phyloP scores from a whole-genome alignment of 2,797 vertebrate genomes.

The Cichlasoma orientale region DNA sequence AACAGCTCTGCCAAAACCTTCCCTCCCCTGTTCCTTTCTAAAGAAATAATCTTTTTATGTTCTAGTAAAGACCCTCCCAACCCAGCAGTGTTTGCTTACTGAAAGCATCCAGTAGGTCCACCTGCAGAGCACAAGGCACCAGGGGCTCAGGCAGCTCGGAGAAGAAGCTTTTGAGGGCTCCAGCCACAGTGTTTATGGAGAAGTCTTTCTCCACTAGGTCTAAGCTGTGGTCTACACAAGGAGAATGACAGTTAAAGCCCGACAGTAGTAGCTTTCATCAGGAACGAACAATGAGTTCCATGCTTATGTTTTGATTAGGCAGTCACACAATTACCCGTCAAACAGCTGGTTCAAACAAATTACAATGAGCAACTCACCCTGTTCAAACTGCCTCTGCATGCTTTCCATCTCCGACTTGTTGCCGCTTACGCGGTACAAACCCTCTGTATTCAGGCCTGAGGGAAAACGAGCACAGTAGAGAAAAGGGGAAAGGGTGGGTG shows the following conservation, averaged over 20 bases:
- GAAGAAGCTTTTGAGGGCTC: slow-evolving; percentile 97
- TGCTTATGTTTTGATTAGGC: slow-evolving; percentile 59
- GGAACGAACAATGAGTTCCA: slow-evolving; percentile 28
- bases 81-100: slow-evolving; percentile 87
- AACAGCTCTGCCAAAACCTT: slow-evolving; percentile 28
- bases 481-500: slow-evolving; percentile 19
- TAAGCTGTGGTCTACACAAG: slow-evolving; percentile 86
- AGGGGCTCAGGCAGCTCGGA: slow-evolving; percentile 94
- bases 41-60: slow-evolving; percentile 66
- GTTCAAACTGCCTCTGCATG: slow-evolving; percentile 96
- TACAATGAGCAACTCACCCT: slow-evolving; percentile 82
- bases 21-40: slow-evolving; percentile 37
- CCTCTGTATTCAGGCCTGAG: slow-evolving; percentile 92
- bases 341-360: slow-evolving; percentile 53
- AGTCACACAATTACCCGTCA: slow-evolving; percentile 54
- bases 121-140: slow-evolving; percentile 91
- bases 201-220: slow-evolving; percentile 97
- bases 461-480: slow-evolving; percentile 23
- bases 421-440: slow-evolving; percentile 94
- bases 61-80: slow-evolving; percentile 57
- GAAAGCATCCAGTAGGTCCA: slow-evolving; percentile 93
- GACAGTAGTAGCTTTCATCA: slow-evolving; percentile 15
- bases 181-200: slow-evolving; percentile 94
- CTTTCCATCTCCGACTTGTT: slow-evolving; percentile 98
- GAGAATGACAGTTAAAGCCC: slow-evolving; percentile 16